A percentile compares a stretch with the other conserved stretches of the same genome.
phyloP scores from a whole-genome alignment of 2,113 vertebrate species.

The Pomatorhinus ruficollis region DNA sequence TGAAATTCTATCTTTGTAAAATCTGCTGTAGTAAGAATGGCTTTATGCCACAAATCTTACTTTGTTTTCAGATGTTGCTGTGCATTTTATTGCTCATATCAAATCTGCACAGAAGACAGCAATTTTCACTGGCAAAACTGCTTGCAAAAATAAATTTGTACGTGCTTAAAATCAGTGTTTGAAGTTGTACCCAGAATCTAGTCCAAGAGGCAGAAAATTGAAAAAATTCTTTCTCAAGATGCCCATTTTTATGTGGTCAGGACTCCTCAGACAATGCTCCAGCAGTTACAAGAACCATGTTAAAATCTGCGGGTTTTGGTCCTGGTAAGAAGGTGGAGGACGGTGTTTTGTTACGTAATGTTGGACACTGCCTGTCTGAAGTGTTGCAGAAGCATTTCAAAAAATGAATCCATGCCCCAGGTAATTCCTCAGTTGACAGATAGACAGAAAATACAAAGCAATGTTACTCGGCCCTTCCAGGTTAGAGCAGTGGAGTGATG shows the following conservation, averaged over 20 bases:
- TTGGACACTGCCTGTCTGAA: background rate
- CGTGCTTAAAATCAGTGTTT: background rate
- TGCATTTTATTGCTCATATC: background rate
- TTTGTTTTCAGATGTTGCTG: background rate
- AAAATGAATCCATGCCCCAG: background rate
- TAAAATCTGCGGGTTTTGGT: background rate
- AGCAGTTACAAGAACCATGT: background rate
- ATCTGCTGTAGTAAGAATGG: background rate
- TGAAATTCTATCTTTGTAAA: background rate
- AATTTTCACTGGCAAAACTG: background rate
- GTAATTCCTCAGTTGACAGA: background rate
- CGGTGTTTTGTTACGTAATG: background rate
- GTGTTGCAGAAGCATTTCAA: background rate
- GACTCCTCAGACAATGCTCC: background rate
- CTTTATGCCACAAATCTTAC: background rate
- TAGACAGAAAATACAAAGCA: background rate
- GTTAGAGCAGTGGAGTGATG: background rate
- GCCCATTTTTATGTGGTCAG: background rate
- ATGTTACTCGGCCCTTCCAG: background rate
- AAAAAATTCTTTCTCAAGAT: background rate
- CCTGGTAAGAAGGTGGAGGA: background rate
- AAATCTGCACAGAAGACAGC: background rate
- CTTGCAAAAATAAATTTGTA: background rate
- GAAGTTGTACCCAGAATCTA: background rate
- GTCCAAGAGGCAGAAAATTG: background rate